These are phyloP conservation scores for Hemiprocne comata DNA, from an alignment of 2,113 vertebrate genomes.

Conservation along the genomic window DNA sequence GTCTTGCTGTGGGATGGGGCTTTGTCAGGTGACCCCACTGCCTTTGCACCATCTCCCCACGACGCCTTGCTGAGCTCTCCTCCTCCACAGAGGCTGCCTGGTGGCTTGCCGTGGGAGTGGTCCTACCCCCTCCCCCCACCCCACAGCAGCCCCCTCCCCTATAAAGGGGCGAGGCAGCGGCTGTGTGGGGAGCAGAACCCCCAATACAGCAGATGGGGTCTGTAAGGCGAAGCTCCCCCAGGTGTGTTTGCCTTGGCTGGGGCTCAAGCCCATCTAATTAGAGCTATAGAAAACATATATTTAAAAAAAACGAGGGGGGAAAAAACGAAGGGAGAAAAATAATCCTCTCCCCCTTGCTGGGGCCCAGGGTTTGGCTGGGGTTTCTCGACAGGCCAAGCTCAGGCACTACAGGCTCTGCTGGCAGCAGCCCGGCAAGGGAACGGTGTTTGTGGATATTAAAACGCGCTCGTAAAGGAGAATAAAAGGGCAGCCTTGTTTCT, in stretches of 20 bases:
- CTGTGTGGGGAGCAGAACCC: slow-evolving; percentile 10
- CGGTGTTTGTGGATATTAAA: slow-evolving; percentile 64
- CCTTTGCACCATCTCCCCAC: slow-evolving; percentile 37
- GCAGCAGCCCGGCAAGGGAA: slow-evolving; percentile 8
- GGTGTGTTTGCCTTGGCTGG: slow-evolving; percentile 47
- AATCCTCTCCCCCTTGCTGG: neutral
- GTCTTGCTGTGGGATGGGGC: neutral
- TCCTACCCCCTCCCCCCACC: neutral
- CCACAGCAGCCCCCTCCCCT: neutral
- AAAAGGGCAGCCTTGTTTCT: slow-evolving; percentile 66
- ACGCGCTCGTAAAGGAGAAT: slow-evolving; percentile 54
- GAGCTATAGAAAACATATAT: slow-evolving; percentile 49
- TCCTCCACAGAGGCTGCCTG: neutral
- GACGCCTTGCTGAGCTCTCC: neutral
- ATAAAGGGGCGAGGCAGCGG: neutral
- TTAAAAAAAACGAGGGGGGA: neutral
- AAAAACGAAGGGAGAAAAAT: neutral
- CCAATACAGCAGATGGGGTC: slow-evolving; percentile 20
- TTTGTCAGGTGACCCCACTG: neutral
- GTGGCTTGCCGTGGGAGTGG: neutral
- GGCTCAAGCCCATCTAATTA: slow-evolving; percentile 21
- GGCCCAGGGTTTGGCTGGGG: slow-evolving; percentile 28
- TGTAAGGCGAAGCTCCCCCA: slow-evolving; percentile 56
- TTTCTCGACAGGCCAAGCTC: slow-evolving; percentile 20
- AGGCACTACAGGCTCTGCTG: slow-evolving; percentile 27